Conservation (phyloP, 2,888 invertebrate genomes). For the Eurois occulta region DNA sequence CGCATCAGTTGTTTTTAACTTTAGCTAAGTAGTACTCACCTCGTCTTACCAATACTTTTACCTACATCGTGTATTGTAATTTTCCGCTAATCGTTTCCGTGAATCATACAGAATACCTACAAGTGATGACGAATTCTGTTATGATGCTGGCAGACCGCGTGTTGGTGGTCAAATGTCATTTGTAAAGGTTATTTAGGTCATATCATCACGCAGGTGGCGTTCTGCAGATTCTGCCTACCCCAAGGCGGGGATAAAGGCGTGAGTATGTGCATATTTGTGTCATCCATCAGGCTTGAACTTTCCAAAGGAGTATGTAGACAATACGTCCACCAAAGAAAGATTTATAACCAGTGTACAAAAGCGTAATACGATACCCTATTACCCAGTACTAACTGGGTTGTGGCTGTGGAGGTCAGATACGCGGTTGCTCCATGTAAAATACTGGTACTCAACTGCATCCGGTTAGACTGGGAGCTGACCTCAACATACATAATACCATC, state of each 20-base stretch:
- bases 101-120: not conserved
- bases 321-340: not conserved
- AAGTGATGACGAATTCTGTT: conserved; percentile 8
- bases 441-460: no score
- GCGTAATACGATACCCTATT: not conserved
- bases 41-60: not conserved
- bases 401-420: no score
- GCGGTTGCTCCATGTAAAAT: no score
- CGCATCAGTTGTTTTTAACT: not conserved
- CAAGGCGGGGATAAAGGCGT: not conserved
- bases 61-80: not conserved
- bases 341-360: not conserved
- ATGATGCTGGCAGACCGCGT: not conserved
- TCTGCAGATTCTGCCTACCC: not conserved
- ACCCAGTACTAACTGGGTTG: no score
- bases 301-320: no score
- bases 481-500: no score
- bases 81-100: conserved; percentile 26
- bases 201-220: not conserved
- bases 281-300: not conserved
- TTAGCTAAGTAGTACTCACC: not conserved
- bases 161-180: not conserved
- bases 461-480: no score
- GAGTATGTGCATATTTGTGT: not conserved
- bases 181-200: no score